These are phyloP conservation scores for Vipera latastei DNA, from an alignment of 2,797 vertebrate genomes.

Conservation along the genomic window DNA sequence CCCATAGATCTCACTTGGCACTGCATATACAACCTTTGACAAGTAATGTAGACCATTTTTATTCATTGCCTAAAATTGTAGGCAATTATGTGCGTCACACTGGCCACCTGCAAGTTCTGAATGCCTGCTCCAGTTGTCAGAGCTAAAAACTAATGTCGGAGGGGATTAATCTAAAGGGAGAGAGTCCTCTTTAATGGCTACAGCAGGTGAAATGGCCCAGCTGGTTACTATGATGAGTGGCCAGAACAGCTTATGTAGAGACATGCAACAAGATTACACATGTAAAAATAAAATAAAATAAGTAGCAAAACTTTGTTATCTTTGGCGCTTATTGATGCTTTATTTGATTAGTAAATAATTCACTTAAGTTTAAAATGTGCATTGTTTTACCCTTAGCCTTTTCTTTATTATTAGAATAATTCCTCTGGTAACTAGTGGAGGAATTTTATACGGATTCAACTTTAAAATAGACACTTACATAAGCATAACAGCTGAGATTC, in stretches of 20 bases:
- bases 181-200: slow-evolving; percentile 87
- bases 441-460: slow-evolving; percentile 59
- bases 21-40: slow-evolving; percentile 99
- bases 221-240: slow-evolving; percentile 99
- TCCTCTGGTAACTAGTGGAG: slow-evolving; percentile 64
- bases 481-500: slow-evolving; percentile 40
- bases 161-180: slow-evolving; percentile 84
- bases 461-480: slow-evolving; percentile 45
- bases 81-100: slow-evolving; percentile 99
- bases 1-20: slow-evolving; percentile 99
- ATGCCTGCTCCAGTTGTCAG: slow-evolving; percentile 96
- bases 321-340: slow-evolving; percentile 57
- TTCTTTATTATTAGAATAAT: slow-evolving; percentile 48
- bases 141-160: slow-evolving; percentile 86
- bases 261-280: slow-evolving; percentile 81
- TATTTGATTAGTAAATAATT: slow-evolving; percentile 62
- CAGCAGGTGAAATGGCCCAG: slow-evolving; percentile 99
- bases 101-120: slow-evolving; percentile 99
- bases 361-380: slow-evolving; percentile 31
- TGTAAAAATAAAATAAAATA: slow-evolving; percentile 47
- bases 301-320: slow-evolving; percentile 72
- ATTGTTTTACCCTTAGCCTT: slow-evolving; percentile 31
- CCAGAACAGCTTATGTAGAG: slow-evolving; percentile 87
- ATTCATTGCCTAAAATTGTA: slow-evolving; percentile 99
- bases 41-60: slow-evolving; percentile 99